Base-by-base conservation (phyloP, 2,113 vertebrate genomes). In the Eclectus roratus region DNA sequence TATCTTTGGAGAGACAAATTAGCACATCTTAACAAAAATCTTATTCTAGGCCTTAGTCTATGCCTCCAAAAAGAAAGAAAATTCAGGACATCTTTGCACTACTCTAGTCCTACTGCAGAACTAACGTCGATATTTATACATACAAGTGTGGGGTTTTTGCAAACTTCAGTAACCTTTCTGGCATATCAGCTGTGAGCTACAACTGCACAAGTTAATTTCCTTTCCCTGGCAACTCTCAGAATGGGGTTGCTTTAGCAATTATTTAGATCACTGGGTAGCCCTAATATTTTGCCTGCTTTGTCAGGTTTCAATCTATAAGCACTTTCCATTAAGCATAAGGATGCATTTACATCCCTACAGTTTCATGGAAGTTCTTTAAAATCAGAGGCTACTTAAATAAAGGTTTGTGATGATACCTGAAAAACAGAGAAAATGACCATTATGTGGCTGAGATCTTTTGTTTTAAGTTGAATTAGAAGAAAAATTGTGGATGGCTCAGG, bases 361-460 rank as follows among this genome's bases (percentile, higher is more conserved):
- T 72, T 83, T 76, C 69, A 50, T 83, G 8, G 27, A 77, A 29
- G 6, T 33, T 61, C 9, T 73, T 89, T 63, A 39, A 80, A 84
- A 70, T 39, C 27, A 53, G 58, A 69, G 10, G 9, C 13, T 43
- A 25, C 10, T 64, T 80, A 17, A 7, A 20, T 53, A 33, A 64
- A n/a, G 2, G 9, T 70, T 81, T 88, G 6, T 90, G n/a, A 53
- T 31, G 27, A 44, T 7, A 68, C 5, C 19, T 50, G 41, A 80
- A 39, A n/a, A 77, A 17, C 0, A 0, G 2, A 58, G 31, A 74
- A 82, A 43, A 53, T 29, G 2, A 47, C 6, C 33, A 47, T 84
- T 80, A 66, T 8, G 18, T 49, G 23, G 4, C n/a, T 80, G 56
- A 41, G 11, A 2, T 73, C 49, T 84, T 86, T 73, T 63, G 3